These are phyloP conservation scores for Melanophora roralis DNA, from an alignment of 2,888 invertebrate species.

Conservation along the genomic window DNA sequence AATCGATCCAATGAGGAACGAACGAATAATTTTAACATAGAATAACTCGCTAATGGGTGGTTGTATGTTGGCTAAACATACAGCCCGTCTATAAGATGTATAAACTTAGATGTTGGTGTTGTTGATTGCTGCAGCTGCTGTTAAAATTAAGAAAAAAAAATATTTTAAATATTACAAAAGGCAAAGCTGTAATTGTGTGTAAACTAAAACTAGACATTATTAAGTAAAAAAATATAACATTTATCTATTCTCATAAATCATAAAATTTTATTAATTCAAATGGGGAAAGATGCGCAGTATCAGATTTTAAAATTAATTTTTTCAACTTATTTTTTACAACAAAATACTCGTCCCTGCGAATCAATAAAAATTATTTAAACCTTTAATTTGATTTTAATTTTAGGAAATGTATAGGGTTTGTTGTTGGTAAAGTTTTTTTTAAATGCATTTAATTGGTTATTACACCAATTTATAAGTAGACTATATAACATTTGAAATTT, in stretches of 20 bases:
- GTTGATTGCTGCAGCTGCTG: constrained; percentile 4
- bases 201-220: constrained; percentile 47
- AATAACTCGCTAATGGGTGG: constrained; percentile 32
- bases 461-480: no score
- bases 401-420: no score
- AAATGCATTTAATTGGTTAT: no score
- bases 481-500: no score
- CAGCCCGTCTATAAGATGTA: background rate
- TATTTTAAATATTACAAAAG: constrained; percentile 26
- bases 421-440: no score
- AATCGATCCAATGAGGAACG: background rate
- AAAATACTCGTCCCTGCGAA: no score
- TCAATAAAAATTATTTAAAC: no score
- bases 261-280: constrained; percentile 45
- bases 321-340: no score
- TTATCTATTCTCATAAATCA: constrained; percentile 60
- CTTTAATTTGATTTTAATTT: no score
- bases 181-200: constrained; percentile 53
- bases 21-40: background rate
- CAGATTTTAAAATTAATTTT: no score
- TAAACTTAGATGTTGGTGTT: constrained; percentile 7
- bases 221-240: constrained; percentile 55
- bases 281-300: constrained; percentile 8
- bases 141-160: constrained; percentile 20
- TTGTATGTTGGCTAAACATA: constrained; percentile 19